These are phyloP conservation scores for Cataglyphis livida DNA, from an alignment of 2,888 invertebrate genomes.

Conservation along the genomic window DNA sequence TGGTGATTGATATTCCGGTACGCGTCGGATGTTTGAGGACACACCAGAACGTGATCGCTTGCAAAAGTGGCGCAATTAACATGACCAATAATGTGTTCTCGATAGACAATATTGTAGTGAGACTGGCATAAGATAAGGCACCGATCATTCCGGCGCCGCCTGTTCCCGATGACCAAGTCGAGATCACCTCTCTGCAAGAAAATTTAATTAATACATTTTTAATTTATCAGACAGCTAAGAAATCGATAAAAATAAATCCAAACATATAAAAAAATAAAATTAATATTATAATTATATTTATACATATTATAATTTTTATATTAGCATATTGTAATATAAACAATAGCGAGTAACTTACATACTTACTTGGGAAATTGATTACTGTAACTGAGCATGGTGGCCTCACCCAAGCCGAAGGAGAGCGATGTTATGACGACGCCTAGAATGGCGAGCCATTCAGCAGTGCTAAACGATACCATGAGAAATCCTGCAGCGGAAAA, in stretches of 20 bases:
- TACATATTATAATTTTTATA: too few relatives aligned
- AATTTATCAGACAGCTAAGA: not conserved
- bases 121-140: constrained; percentile 90
- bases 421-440: constrained; percentile 92
- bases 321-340: not conserved
- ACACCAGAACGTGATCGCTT: constrained; percentile 87
- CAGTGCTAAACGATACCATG: constrained; percentile 89
- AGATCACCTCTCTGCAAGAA: constrained; percentile 89
- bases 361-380: constrained; percentile 89
- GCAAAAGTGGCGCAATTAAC: constrained; percentile 90
- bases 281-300: not conserved
- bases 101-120: constrained; percentile 88
- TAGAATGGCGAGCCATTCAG: constrained; percentile 88
- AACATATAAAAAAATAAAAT: not conserved
- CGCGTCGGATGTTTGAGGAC: constrained; percentile 85
- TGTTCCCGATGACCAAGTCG: constrained; percentile 95
- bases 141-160: constrained; percentile 94
- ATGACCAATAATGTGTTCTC: constrained; percentile 90
- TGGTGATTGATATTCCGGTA: constrained; percentile 78
- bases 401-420: constrained; percentile 93
- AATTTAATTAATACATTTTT: constrained; percentile 19
- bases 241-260: not conserved
- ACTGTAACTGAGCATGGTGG: constrained; percentile 91
- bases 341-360: constrained; percentile 22
- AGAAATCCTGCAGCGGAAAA: constrained; percentile 89